A percentile compares a stretch with the other conserved stretches of the same genome.
phyloP scores from a whole-genome alignment of 2,113 vertebrate species.

The Edolisoma coerulescens region DNA sequence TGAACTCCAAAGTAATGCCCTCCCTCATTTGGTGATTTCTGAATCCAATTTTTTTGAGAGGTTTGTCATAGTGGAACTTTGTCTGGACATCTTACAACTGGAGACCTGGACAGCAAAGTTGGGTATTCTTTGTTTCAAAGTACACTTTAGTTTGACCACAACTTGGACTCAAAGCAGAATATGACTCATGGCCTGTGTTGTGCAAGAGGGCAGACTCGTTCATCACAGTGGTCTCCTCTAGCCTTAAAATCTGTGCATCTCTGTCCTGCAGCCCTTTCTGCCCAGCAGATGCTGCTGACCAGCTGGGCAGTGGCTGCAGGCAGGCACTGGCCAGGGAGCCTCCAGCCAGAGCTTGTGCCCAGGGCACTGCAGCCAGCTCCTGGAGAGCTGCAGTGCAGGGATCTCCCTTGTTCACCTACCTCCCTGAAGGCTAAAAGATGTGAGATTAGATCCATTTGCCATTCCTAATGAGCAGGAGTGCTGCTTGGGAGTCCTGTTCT shows the following conservation, averaged over 20 bases:
- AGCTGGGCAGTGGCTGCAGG: background rate
- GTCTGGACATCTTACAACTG: background rate
- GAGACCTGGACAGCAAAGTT: background rate
- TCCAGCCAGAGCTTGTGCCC: background rate
- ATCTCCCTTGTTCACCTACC: background rate
- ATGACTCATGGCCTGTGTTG: background rate
- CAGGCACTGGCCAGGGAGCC: background rate
- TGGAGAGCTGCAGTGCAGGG: background rate
- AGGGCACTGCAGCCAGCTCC: background rate
- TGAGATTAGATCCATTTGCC: background rate
- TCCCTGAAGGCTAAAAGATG: background rate
- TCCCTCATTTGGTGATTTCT: background rate
- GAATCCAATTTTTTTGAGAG: background rate
- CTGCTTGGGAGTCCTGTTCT: background rate
- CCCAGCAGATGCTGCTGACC: background rate
- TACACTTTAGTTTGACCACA: background rate
- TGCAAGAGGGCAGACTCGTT: background rate
- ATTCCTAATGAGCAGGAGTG: background rate
- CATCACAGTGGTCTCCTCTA: background rate
- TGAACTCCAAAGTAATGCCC: background rate
- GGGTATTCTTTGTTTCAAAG: background rate
- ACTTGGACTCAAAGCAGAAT: background rate
- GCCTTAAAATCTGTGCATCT: background rate
- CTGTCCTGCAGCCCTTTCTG: background rate
- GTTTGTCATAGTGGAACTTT: background rate